Percentiles rank a stretch among this genome's conserved stretches.
These are phyloP conservation scores for Typhlomys cinereus DNA, from an alignment of 2,113 vertebrate species.

Conservation along the genomic window DNA sequence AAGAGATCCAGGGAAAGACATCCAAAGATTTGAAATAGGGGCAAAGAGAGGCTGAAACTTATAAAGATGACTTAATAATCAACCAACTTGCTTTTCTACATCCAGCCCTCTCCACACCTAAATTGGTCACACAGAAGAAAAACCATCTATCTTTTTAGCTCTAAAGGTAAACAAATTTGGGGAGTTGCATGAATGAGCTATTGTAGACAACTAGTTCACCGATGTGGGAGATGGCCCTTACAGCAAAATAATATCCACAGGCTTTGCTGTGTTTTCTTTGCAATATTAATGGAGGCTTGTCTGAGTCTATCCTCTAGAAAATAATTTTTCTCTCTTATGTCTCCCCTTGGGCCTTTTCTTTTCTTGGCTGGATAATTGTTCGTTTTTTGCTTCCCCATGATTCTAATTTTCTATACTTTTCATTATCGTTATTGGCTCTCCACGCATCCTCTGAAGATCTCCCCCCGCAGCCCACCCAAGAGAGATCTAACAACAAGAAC, in stretches of 20 bases:
- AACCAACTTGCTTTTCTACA: not conserved
- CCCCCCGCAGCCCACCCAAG: not conserved
- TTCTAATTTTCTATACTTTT: constrained; percentile 70
- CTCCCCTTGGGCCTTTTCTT: constrained; percentile 62
- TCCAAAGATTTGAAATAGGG: not conserved
- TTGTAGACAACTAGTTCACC: constrained; percentile 15
- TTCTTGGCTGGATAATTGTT: constrained; percentile 55
- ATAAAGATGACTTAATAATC: no score
- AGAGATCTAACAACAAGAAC: not conserved
- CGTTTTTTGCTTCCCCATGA: constrained; percentile 50
- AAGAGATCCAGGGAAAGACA: not conserved
- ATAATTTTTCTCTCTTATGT: constrained; percentile 60
- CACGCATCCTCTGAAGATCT: constrained; percentile 22
- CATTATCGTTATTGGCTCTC: constrained; percentile 67
- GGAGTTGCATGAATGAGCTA: constrained; percentile 14
- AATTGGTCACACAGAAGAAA: not conserved
- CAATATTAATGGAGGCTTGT: constrained; percentile 20
- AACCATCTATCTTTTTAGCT: not conserved
- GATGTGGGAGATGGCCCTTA: not conserved
- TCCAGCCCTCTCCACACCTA: not conserved
- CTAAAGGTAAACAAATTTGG: not conserved
- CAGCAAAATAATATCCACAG: constrained; percentile 45
- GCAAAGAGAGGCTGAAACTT: not conserved
- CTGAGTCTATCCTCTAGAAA: constrained; percentile 57
- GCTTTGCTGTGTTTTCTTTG: constrained; percentile 19